Evolutionary conservation across 2,888 invertebrate genomes (phyloP).

Genomic region (Clitarchus hookeri): DNA sequence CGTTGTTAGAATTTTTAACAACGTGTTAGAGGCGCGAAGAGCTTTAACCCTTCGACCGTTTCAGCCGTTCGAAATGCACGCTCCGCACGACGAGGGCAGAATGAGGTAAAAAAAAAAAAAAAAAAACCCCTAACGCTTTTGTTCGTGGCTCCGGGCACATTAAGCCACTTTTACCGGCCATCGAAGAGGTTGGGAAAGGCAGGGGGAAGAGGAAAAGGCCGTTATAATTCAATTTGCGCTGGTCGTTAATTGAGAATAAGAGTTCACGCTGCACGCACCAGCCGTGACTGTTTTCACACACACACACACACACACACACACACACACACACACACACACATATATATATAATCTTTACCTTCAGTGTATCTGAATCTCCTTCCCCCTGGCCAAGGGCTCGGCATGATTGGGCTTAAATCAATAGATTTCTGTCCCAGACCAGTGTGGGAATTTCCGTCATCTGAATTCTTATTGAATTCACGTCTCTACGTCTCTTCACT

Average conservation of each 20-base stretch:
- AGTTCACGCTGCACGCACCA: not conserved
- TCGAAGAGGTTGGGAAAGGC: not conserved
- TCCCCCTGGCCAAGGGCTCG: not conserved
- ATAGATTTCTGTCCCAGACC: too few relatives aligned
- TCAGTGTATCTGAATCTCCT: not conserved
- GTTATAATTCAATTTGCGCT: not conserved
- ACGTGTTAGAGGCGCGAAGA: not conserved
- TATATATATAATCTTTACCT: too few relatives aligned
- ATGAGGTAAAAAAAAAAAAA: not conserved
- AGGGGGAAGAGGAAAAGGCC: not conserved
- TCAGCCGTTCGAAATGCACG: not conserved
- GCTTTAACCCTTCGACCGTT: not conserved
- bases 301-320: too few relatives aligned
- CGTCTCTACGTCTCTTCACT: too few relatives aligned
- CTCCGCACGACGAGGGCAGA: not conserved
- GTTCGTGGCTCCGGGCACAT: not conserved
- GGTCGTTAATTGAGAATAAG: not conserved
- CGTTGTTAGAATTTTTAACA: conserved; percentile 5
- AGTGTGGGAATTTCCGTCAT: too few relatives aligned
- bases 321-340: too few relatives aligned
- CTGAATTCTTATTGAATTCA: too few relatives aligned
- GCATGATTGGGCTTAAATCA: too few relatives aligned
- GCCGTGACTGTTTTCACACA: not conserved
- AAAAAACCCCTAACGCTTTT: not conserved
- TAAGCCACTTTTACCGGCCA: not conserved